These are phyloP conservation scores for Hydrochoerus hydrochaeris DNA, from an alignment of 2,113 vertebrate genomes.

Conservation along the genomic window DNA sequence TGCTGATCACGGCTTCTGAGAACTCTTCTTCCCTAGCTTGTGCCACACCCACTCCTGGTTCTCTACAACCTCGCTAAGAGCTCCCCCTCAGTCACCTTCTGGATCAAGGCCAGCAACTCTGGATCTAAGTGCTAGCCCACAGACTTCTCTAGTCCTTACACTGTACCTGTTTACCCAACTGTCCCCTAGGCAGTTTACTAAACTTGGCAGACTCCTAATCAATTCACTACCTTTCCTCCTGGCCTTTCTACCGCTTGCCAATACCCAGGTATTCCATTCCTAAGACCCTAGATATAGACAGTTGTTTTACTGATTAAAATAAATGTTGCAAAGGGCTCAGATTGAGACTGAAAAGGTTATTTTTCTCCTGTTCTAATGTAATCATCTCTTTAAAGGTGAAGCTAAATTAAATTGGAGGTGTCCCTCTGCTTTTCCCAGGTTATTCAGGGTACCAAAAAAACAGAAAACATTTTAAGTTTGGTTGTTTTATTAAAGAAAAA, in stretches of 20 bases:
- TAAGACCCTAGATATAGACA: neutral
- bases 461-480: neutral
- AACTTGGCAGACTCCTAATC: neutral
- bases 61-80: neutral
- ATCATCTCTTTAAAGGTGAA: slow-evolving; percentile 19
- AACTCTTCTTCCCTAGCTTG: neutral
- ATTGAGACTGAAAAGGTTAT: neutral
- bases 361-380: slow-evolving; percentile 9
- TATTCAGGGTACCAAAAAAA: neutral
- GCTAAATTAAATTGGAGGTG: neutral
- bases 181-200: neutral
- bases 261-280: neutral
- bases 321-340: neutral
- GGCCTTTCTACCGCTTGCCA: neutral
- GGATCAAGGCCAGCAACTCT: neutral
- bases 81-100: neutral
- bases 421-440: neutral
- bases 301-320: neutral
- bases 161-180: neutral
- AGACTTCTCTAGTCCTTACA: neutral
- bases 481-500: neutral
- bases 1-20: neutral
- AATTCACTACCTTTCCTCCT: neutral
- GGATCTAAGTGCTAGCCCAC: neutral
- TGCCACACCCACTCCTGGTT: neutral